phyloP scores from a whole-genome alignment of 1,140 invertebrate genomes.

The Drosophila littoralis region DNA sequence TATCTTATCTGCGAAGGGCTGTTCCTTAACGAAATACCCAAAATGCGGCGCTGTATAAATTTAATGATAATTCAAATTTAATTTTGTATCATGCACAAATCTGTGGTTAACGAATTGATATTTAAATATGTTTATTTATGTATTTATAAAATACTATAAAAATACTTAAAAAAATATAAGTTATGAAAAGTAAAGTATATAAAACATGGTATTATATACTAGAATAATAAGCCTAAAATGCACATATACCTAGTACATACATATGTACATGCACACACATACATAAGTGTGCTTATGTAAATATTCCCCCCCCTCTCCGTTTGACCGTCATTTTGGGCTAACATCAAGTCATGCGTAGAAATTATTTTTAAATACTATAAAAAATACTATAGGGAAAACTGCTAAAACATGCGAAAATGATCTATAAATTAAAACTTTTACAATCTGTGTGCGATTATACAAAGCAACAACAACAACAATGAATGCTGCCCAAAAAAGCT shows the following conservation, averaged over 20 bases:
- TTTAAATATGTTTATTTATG: no score
- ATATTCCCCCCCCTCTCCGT: constrained; percentile 6
- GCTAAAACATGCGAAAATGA: constrained; percentile 80
- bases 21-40: not conserved
- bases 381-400: not conserved
- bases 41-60: no score
- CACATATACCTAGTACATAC: not conserved
- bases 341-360: constrained; percentile 76
- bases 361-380: constrained; percentile 64
- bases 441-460: constrained; percentile 79
- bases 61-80: no score
- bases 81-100: not conserved
- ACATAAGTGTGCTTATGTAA: constrained; percentile 14
- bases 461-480: constrained; percentile 45
- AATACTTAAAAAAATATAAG: no score
- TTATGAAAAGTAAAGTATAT: not conserved
- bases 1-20: not conserved
- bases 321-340: constrained; percentile 55
- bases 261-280: not conserved
- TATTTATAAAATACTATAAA: no score
- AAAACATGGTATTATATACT: not conserved
- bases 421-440: constrained; percentile 83
- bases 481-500: constrained; percentile 73
- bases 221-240: not conserved
- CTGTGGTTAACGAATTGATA: no score